Evolutionary conservation across 2,113 vertebrate genomes (phyloP), one percentile per base, ranked within the genome.

Genomic region (Prunella fulvescens): DNA sequence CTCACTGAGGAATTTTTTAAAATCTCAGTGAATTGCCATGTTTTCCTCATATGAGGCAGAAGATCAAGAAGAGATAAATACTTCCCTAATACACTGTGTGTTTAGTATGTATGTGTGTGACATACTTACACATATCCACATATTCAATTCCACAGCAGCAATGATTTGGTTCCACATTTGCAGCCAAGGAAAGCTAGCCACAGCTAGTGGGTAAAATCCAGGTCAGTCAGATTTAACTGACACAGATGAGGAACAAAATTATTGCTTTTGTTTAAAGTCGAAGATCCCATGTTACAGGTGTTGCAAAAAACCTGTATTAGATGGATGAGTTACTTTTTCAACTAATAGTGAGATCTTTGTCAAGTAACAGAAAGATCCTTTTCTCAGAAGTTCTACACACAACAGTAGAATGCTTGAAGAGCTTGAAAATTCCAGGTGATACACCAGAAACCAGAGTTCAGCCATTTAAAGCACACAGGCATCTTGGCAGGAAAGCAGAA

Each of bases 211-310:
- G 78, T 76, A 82, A 96, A 89, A 95, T 51, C 84, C 96, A 69
- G 92, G 72, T 91, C 90, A 94, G 96, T 77, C 57, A 37, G 80
- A 89, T 42, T 90, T 78, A 94, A 81, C 82, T 78, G 94, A 91
- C 57, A 91, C 66, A 94, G 82, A 86, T 18, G n/a, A 95, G 73
- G 88, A 95, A 94, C 58, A 92, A 78, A 94, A 86, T 98, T 98
- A 98, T 98, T 98, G 98, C 98, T 98, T 94, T 94, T 95, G 95
- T 95, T 96, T 81, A 51, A 53, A 95, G 87, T n/a, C 11, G 35
- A 53, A 96, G 85, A 96, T 74, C 86, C 89, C 62, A 66, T 7
- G 81, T 81, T 89, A 86, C 86, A 81, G 51, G 62, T 86, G 70
- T 71, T 89, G 69, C n/a, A 92, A 93, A 82, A 73, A 80, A 66